Percentiles rank a stretch among this genome's conserved stretches.
These are phyloP conservation scores for Agonopterix subpropinquella DNA, from an alignment of 2,888 invertebrate species.

Conservation along the genomic window DNA sequence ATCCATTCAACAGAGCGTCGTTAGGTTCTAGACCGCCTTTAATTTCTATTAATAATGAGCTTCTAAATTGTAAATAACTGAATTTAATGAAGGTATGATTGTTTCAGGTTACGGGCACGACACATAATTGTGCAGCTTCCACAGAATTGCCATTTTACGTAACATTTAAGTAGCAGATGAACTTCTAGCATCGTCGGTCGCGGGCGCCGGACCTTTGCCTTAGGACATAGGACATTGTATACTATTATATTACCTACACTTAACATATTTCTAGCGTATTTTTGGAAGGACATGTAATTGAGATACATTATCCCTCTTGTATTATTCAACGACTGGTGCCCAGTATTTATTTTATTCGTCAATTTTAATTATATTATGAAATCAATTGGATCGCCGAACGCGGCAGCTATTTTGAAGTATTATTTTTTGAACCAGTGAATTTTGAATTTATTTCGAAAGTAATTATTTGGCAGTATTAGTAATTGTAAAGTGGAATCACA, in stretches of 20 bases:
- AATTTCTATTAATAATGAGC: too few relatives aligned
- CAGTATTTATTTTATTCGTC: slow-evolving; percentile 46
- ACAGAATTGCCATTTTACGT: slow-evolving; percentile 65
- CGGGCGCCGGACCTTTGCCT: slow-evolving; percentile 20
- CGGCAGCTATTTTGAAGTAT: slow-evolving; percentile 38
- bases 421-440: slow-evolving; percentile 24
- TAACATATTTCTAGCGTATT: slow-evolving; percentile 49
- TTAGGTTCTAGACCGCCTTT: too few relatives aligned
- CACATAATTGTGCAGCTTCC: slow-evolving; percentile 59
- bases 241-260: slow-evolving; percentile 47
- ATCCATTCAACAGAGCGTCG: too few relatives aligned
- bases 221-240: slow-evolving; percentile 61
- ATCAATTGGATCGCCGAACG: slow-evolving; percentile 16
- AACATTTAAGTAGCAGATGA: slow-evolving; percentile 34
- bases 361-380: slow-evolving; percentile 13
- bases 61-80: too few relatives aligned
- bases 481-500: slow-evolving; percentile 25
- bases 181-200: slow-evolving; percentile 9
- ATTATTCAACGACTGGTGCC: slow-evolving; percentile 51
- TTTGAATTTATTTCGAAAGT: slow-evolving; percentile 4
- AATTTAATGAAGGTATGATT: slow-evolving; percentile 8
- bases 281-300: slow-evolving; percentile 55
- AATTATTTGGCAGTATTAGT: slow-evolving; percentile 58
- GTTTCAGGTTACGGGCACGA: slow-evolving; percentile 40
- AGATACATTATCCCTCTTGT: slow-evolving; percentile 40